These are phyloP conservation scores for Leiothrix lutea DNA, from an alignment of 2,113 vertebrate species.

Conservation along the genomic window DNA sequence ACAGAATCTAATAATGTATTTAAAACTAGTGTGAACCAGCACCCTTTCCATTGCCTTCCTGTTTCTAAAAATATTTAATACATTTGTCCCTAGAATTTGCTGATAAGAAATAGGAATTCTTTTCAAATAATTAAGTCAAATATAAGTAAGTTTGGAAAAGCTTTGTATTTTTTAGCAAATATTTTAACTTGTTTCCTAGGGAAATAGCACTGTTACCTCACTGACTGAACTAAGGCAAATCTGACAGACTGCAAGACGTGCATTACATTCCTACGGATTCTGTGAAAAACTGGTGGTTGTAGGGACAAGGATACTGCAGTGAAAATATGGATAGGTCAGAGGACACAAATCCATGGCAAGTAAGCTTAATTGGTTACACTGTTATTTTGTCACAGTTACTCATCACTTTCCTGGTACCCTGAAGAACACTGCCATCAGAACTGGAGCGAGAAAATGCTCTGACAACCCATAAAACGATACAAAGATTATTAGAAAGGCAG, in stretches of 20 bases:
- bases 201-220: not conserved
- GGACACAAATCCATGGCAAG: not conserved
- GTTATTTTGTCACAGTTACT: not conserved
- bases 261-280: not conserved
- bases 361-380: not conserved
- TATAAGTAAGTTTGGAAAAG: not conserved
- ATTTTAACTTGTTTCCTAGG: not conserved
- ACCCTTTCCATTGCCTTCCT: not conserved
- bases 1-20: not conserved
- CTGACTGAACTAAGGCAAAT: not conserved
- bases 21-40: not conserved
- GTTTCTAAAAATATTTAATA: not conserved
- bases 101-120: not conserved
- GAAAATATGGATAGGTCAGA: not conserved
- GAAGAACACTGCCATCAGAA: not conserved
- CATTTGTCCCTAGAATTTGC: not conserved
- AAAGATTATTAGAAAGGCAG: not conserved
- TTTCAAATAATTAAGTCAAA: not conserved
- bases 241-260: not conserved
- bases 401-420: not conserved
- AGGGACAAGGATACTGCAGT: not conserved
- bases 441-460: not conserved
- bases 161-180: not conserved
- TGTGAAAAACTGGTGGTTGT: not conserved
- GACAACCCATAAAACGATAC: not conserved